These are phyloP conservation scores for Heliconius aoede DNA, from an alignment of 2,888 invertebrate genomes.

Conservation along the genomic window DNA sequence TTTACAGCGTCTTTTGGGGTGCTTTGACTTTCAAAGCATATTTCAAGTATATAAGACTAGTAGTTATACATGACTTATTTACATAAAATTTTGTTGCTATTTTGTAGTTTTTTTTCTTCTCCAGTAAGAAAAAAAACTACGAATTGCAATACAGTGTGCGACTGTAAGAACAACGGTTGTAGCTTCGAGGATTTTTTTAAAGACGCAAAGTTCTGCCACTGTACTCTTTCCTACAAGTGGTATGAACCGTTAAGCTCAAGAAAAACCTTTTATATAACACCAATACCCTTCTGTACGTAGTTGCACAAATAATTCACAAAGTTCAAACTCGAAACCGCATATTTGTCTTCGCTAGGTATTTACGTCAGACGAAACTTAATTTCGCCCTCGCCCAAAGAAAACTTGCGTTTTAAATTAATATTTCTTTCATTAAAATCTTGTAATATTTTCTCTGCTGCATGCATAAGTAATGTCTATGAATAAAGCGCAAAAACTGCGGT, in stretches of 20 bases:
- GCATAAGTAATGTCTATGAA: slow-evolving; percentile 84
- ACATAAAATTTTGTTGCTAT: background rate
- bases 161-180: too few species aligned
- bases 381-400: slow-evolving; percentile 75
- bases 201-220: too few species aligned
- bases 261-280: background rate
- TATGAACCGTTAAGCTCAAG: background rate
- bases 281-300: background rate
- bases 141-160: too few species aligned
- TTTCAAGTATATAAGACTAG: background rate
- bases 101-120: too few species aligned
- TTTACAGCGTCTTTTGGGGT: background rate
- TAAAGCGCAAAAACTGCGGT: slow-evolving; percentile 71
- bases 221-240: background rate
- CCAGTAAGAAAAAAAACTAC: too few species aligned
- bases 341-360: slow-evolving; percentile 52
- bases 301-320: slow-evolving; percentile 33
- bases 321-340: slow-evolving; percentile 54
- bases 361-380: slow-evolving; percentile 68
- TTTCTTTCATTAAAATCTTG: slow-evolving; percentile 85
- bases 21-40: background rate
- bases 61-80: background rate
- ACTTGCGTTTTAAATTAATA: slow-evolving; percentile 83
- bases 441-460: slow-evolving; percentile 84
- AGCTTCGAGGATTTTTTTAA: too few species aligned